phyloP scores from a whole-genome alignment of 2,888 invertebrate genomes.

The Chaetogeoica ovagalla region DNA sequence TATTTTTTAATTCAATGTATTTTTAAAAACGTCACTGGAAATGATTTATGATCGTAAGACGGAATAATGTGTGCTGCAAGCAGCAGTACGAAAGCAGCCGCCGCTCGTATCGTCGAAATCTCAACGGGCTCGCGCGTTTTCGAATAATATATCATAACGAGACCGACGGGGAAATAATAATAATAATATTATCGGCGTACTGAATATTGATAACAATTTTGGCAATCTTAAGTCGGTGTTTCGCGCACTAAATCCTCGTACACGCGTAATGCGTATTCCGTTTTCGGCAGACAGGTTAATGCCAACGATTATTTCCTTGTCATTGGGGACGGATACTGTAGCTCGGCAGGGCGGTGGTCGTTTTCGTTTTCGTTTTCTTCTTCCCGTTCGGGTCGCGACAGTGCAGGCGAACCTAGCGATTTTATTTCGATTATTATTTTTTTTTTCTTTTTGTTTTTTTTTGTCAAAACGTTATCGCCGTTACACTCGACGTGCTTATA shows the following conservation, averaged over 20 bases:
- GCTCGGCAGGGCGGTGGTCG: no score
- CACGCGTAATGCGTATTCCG: neutral
- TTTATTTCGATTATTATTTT: neutral
- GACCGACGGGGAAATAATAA: no score
- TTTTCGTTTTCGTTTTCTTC: neutral
- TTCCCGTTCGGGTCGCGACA: neutral
- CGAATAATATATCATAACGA: no score
- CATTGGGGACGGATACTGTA: no score
- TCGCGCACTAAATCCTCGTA: neutral
- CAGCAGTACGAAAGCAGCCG: no score
- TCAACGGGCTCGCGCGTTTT: no score
- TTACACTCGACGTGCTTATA: neutral
- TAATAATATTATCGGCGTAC: neutral
- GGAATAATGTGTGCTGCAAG: no score
- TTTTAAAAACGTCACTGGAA: no score
- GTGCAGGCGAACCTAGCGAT: neutral
- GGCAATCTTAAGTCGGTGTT: neutral
- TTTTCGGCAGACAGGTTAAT: conserved; percentile 16
- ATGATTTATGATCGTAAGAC: no score
- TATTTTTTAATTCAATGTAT: no score
- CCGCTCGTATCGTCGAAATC: no score
- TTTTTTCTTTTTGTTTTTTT: neutral
- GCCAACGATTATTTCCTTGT: conserved; percentile 7
- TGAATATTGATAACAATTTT: neutral
- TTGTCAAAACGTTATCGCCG: conserved; percentile 16